Conservation (phyloP, 2,888 invertebrate species). For the Halocaridina rubra region DNA sequence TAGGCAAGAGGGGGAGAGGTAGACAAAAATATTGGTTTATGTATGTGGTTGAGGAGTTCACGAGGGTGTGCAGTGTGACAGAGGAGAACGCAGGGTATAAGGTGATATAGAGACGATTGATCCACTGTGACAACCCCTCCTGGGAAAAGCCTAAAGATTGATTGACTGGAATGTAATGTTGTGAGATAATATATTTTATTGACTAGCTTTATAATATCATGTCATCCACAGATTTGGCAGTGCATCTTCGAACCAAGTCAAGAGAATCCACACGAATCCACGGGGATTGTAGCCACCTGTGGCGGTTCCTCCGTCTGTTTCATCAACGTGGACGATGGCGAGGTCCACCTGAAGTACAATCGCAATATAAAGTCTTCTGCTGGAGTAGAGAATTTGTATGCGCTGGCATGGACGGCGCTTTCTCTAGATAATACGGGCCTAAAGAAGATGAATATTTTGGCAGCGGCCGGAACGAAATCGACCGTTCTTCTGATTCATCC, state of each 20-base stretch:
- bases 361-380: conserved; percentile 62
- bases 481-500: conserved; percentile 66
- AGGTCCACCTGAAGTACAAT: conserved; percentile 69
- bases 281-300: conserved; percentile 70
- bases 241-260: conserved; percentile 70
- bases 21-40: too few relatives aligned
- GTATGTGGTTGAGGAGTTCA: too few relatives aligned
- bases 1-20: too few relatives aligned
- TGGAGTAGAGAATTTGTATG: conserved; percentile 68
- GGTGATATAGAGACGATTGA: too few relatives aligned
- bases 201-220: background rate
- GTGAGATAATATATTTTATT: background rate
- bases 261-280: conserved; percentile 65
- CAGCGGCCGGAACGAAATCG: conserved; percentile 65
- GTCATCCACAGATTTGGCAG: conserved; percentile 68
- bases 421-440: conserved; percentile 38
- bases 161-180: too few relatives aligned
- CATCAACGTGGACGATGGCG: conserved; percentile 69
- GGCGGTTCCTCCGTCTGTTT: conserved; percentile 71
- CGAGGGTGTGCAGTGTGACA: too few relatives aligned
- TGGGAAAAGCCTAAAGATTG: too few relatives aligned
- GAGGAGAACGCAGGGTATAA: too few relatives aligned
- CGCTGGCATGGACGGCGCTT: conserved; percentile 70
- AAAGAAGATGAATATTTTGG: conserved; percentile 65
- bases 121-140: too few relatives aligned